Evolutionary conservation across 1,140 invertebrate species (phyloP).

Genomic region (Lineus longissimus): DNA sequence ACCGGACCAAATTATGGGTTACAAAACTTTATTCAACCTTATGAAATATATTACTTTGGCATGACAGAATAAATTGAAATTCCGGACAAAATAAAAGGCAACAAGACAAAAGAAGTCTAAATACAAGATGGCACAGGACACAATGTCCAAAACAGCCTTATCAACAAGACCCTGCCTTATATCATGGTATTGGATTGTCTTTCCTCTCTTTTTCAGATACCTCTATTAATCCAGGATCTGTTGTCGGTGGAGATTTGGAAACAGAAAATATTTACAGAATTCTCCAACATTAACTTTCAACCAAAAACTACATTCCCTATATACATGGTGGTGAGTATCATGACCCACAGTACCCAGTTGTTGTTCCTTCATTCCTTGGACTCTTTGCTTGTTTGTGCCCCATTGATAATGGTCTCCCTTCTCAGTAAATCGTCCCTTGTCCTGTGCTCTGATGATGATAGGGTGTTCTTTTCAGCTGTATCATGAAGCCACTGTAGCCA

Average conservation of each 20-base stretch:
- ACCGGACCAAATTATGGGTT: not conserved
- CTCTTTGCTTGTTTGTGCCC: too few species aligned
- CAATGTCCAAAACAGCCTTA: too few species aligned
- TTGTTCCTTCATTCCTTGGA: too few species aligned
- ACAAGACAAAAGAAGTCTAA: too few species aligned
- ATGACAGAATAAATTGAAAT: too few species aligned
- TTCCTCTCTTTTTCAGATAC: slow-evolving; percentile 27
- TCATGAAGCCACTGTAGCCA: slow-evolving; percentile 52
- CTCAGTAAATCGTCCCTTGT: too few species aligned
- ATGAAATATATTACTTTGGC: too few species aligned
- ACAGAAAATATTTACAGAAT: slow-evolving; percentile 47
- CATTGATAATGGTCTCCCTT: too few species aligned
- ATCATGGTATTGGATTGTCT: not conserved
- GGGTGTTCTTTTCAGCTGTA: slow-evolving; percentile 38
- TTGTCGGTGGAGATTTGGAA: slow-evolving; percentile 52
- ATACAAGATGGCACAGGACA: too few species aligned
- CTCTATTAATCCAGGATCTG: slow-evolving; percentile 48
- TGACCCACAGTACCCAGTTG: too few species aligned
- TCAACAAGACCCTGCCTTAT: too few species aligned
- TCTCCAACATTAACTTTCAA: slow-evolving; percentile 46
- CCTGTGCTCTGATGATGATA: not conserved
- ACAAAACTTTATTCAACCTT: not conserved
- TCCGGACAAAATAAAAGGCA: too few species aligned
- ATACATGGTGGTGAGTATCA: slow-evolving; percentile 49
- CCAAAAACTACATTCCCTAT: slow-evolving; percentile 50